phyloP scores from a whole-genome alignment of 2,113 vertebrate species.

The Dasyprocta punctata region DNA sequence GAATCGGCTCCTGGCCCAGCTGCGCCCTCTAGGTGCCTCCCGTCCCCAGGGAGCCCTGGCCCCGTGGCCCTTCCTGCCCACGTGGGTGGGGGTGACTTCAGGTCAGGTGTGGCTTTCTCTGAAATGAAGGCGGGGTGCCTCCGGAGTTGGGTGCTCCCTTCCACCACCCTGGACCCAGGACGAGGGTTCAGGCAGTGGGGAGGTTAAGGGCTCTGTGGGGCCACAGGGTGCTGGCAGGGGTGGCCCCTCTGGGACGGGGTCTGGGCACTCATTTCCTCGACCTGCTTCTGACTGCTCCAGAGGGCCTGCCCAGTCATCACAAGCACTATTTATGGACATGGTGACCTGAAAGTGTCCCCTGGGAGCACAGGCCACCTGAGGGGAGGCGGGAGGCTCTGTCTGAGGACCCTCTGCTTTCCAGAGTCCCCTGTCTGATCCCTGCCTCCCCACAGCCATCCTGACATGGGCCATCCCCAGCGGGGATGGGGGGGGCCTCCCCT shows the following conservation, averaged over 20 bases:
- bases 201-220: not conserved
- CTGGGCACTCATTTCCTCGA: not conserved
- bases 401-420: not conserved
- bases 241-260: not conserved
- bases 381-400: not conserved
- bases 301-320: not conserved
- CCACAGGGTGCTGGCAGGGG: not conserved
- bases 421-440: not conserved
- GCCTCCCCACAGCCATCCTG: not conserved
- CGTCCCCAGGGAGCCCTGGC: not conserved
- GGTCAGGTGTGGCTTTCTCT: not conserved
- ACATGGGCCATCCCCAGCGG: not conserved
- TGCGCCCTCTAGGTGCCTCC: not conserved
- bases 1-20: not conserved
- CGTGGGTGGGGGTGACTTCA: not conserved
- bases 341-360: not conserved
- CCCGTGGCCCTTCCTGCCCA: not conserved
- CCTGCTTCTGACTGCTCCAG: not conserved
- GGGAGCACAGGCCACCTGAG: not conserved
- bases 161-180: not conserved
- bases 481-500: not conserved
- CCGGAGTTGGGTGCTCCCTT: accelerated
- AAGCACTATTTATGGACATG: not conserved
- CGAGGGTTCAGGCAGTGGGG: not conserved
- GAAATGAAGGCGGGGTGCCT: accelerated